These are phyloP conservation scores for Amphiura filiformis DNA, from an alignment of 35 echinoderm and acorn worm species.

Conservation along the genomic window DNA sequence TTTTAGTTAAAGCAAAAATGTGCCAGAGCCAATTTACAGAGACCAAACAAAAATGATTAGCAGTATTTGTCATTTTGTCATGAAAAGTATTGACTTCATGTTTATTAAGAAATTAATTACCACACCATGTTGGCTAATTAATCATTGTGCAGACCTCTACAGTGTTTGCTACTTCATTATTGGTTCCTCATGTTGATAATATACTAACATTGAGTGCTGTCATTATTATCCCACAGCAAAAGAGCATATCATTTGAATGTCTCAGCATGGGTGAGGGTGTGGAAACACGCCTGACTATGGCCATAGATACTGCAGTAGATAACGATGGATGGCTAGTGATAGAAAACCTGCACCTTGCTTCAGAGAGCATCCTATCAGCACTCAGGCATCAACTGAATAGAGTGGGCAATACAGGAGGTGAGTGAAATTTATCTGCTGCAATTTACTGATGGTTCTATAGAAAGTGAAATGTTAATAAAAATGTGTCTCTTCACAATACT, in stretches of 20 bases:
- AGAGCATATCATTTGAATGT: constrained; percentile 75
- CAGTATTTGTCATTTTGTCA: no score
- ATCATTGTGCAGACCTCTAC: no score
- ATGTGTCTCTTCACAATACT: no score
- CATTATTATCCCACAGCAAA: constrained; percentile 65
- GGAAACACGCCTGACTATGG: constrained; percentile 68
- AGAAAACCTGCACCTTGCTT: constrained; percentile 83
- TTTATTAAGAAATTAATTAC: no score
- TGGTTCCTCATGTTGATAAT: no score
- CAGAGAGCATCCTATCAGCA: constrained; percentile 33
- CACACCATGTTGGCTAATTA: no score
- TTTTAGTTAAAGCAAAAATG: no score
- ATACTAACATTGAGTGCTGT: no score
- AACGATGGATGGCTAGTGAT: constrained; percentile 91
- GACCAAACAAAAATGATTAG: no score
- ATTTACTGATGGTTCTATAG: background rate
- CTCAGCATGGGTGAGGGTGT: constrained; percentile 74
- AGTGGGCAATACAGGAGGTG: constrained; percentile 92
- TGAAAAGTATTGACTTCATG: no score
- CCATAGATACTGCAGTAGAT: constrained; percentile 73
- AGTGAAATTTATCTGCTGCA: background rate
- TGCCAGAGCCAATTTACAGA: no score
- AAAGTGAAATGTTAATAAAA: background rate
- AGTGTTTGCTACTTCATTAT: no score
- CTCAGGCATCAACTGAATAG: constrained; percentile 78